Evolutionary conservation across 1,140 invertebrate species (phyloP).

Genomic region (Ceratosolen fusciceps): DNA sequence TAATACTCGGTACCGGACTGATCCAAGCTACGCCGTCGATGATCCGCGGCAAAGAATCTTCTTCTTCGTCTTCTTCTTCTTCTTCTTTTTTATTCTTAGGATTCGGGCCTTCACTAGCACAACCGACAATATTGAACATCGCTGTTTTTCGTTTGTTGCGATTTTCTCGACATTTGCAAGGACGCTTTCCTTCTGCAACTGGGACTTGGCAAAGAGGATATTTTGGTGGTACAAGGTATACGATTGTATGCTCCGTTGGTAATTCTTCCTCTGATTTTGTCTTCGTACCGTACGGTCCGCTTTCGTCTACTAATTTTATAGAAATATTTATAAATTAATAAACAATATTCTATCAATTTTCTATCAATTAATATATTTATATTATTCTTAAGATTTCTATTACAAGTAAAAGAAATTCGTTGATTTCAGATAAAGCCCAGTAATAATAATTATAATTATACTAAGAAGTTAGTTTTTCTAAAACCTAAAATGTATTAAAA

Average conservation of each 20-base stretch:
- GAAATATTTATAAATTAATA: background rate
- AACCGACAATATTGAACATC: slow-evolving; percentile 52
- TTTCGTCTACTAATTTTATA: background rate
- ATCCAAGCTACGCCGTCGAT: slow-evolving; percentile 57
- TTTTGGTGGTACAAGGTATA: slow-evolving; percentile 54
- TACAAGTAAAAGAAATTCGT: background rate
- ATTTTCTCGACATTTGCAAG: slow-evolving; percentile 60
- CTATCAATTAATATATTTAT: no score
- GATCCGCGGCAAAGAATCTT: slow-evolving; percentile 35
- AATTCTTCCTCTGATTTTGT: slow-evolving; percentile 56
- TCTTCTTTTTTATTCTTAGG: no score
- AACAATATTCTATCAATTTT: no score
- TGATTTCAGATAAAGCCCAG: background rate
- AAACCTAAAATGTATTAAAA: no score
- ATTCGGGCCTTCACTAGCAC: background rate
- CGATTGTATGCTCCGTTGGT: slow-evolving; percentile 55
- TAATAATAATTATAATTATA: no score
- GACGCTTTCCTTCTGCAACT: slow-evolving; percentile 52
- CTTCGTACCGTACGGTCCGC: slow-evolving; percentile 54
- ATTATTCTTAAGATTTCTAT: no score
- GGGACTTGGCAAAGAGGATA: slow-evolving; percentile 52
- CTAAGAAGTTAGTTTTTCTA: no score
- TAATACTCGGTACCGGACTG: slow-evolving; percentile 57
- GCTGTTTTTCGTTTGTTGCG: slow-evolving; percentile 58
- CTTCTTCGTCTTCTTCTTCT: background rate